Percentiles rank a stretch among this genome's conserved stretches.
Conservation (phyloP, 2,888 invertebrate species). For the Stenolophus ochropezus region DNA sequence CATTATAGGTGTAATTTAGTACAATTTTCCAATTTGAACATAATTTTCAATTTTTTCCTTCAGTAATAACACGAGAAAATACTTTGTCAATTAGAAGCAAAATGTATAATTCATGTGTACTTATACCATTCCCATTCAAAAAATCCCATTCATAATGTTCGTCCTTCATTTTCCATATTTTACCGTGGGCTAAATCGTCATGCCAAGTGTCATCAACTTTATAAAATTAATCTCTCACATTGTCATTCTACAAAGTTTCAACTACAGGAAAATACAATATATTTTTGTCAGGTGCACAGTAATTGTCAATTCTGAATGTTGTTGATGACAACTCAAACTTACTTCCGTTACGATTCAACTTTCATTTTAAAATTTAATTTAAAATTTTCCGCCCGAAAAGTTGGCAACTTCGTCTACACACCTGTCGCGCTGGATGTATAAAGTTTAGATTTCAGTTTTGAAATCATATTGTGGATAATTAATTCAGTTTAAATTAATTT, state of each 20-base stretch:
- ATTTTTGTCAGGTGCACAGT: slow-evolving; percentile 2
- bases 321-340: background rate
- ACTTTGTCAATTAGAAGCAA: background rate
- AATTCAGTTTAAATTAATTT: background rate
- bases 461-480: slow-evolving; percentile 4
- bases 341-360: background rate
- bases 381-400: background rate
- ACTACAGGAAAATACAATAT: slow-evolving; percentile 12
- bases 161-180: slow-evolving; percentile 24
- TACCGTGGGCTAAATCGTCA: slow-evolving; percentile 4
- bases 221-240: background rate
- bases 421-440: background rate
- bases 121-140: slow-evolving; percentile 15
- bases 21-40: slow-evolving; percentile 27
- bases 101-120: slow-evolving; percentile 9
- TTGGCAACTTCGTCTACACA: background rate
- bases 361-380: background rate
- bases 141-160: slow-evolving; percentile 16
- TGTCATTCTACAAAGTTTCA: slow-evolving; percentile 20
- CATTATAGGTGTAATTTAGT: slow-evolving; percentile 6
- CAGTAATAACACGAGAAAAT: background rate
- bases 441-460: slow-evolving; percentile 3
- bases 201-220: slow-evolving; percentile 19
- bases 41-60: background rate
- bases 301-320: slow-evolving; percentile 15